Percentiles rank a stretch among this genome's conserved stretches.
These are phyloP conservation scores for Agrilus planipennis DNA, from an alignment of 1,140 invertebrate species.

Conservation along the genomic window DNA sequence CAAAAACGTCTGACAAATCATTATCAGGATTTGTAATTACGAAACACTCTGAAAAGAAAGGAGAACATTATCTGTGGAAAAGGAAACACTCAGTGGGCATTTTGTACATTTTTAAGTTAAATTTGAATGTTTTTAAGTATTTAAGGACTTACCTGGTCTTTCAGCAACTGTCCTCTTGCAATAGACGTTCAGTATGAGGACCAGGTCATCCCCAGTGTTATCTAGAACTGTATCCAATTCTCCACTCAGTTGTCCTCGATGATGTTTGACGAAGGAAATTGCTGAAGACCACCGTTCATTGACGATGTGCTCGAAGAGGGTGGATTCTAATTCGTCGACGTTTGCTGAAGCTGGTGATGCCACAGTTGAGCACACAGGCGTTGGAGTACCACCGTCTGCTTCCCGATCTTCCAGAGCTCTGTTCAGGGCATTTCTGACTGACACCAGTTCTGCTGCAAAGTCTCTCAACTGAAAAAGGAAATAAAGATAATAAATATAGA, in stretches of 20 bases:
- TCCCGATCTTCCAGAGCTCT: conserved; percentile 43
- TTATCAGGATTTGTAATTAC: conserved; percentile 33
- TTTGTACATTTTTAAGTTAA: conserved; percentile 6
- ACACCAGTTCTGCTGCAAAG: conserved; percentile 41
- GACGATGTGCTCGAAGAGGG: conserved; percentile 48
- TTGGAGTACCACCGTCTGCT: conserved; percentile 45
- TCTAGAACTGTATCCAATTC: conserved; percentile 45
- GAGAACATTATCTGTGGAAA: conserved; percentile 3
- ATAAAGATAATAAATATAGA: conserved; percentile 1
- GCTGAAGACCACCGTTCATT: conserved; percentile 52
- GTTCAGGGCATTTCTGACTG: conserved; percentile 39
- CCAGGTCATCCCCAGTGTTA: conserved; percentile 46
- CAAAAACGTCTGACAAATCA: conserved; percentile 51
- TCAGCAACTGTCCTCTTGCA: conserved; percentile 57
- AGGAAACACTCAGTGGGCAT: background rate
- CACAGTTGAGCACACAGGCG: conserved; percentile 39
- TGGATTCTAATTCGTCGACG: conserved; percentile 41
- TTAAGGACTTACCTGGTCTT: conserved; percentile 42
- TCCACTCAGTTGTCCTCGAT: conserved; percentile 46
- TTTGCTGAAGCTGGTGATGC: conserved; percentile 28
- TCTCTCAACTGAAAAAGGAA: conserved; percentile 38
- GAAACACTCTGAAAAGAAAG: conserved; percentile 27
- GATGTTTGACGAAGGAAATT: conserved; percentile 48
- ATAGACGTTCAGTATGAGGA: conserved; percentile 58
- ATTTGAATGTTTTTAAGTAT: conserved; percentile 8